Conservation (phyloP, 2,888 invertebrate genomes). For the Watsonalla cultraria region DNA sequence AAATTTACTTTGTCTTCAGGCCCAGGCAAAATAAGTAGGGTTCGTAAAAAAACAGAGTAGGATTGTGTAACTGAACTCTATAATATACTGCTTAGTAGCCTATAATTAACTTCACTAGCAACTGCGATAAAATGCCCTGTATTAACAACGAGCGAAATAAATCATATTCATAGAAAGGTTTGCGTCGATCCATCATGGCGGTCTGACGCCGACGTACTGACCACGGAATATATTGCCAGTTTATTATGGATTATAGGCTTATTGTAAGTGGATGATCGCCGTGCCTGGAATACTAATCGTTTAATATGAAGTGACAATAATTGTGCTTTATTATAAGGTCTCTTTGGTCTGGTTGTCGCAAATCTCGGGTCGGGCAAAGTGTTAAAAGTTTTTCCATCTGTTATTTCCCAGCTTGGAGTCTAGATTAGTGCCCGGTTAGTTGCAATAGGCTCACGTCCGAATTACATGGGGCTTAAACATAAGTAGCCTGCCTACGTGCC, state of each 20-base stretch:
- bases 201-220: slow-evolving; percentile 20
- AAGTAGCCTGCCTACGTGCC: too few species aligned
- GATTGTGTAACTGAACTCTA: too few species aligned
- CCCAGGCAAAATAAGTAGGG: too few species aligned
- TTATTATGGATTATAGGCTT: slow-evolving; percentile 36
- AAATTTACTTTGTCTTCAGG: too few species aligned
- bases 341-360: background rate
- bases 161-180: slow-evolving; percentile 31
- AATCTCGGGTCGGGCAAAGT: too few species aligned
- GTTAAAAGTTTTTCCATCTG: too few species aligned
- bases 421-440: too few species aligned
- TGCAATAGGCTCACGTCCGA: too few species aligned
- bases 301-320: background rate
- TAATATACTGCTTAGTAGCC: too few species aligned
- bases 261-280: slow-evolving; percentile 10
- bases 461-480: too few species aligned
- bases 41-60: too few species aligned
- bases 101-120: background rate
- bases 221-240: slow-evolving; percentile 35
- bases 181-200: slow-evolving; percentile 43
- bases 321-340: background rate
- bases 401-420: too few species aligned
- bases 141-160: slow-evolving; percentile 45
- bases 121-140: slow-evolving; percentile 14
- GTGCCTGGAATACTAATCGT: background rate